Evolutionary conservation across 2,113 vertebrate species (phyloP).

Genomic region (Urocynchramus pylzowi): DNA sequence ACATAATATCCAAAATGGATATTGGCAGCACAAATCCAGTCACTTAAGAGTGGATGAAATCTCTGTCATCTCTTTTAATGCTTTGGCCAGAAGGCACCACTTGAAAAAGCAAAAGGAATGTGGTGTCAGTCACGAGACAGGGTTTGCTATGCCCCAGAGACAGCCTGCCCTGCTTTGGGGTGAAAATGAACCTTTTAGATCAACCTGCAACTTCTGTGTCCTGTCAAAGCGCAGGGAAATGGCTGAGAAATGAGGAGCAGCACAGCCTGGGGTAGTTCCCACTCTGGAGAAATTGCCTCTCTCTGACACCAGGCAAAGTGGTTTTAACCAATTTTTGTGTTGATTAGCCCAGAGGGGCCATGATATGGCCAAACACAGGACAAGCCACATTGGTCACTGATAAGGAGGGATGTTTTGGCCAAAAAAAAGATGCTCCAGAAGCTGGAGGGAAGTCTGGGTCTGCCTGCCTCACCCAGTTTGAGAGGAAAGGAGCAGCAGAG

Average conservation of each 20-base stretch:
- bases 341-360: background rate
- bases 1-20: background rate
- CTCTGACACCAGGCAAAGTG: background rate
- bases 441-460: background rate
- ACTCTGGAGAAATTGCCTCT: background rate
- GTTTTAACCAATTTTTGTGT: background rate
- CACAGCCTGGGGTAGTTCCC: background rate
- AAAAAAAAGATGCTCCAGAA: background rate
- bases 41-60: background rate
- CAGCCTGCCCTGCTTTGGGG: background rate
- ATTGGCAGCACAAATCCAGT: background rate
- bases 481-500: background rate
- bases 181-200: background rate
- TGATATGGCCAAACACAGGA: no score
- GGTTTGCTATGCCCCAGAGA: background rate
- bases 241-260: background rate
- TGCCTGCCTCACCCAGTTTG: background rate
- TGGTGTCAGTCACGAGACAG: rapidly evolving
- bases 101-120: background rate
- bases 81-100: background rate
- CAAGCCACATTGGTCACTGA: rapidly evolving
- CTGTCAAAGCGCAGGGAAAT: background rate
- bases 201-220: background rate
- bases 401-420: background rate
- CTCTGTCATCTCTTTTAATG: background rate